These are phyloP conservation scores for Calameuta filiformis DNA, from an alignment of 2,888 invertebrate species.

Conservation along the genomic window DNA sequence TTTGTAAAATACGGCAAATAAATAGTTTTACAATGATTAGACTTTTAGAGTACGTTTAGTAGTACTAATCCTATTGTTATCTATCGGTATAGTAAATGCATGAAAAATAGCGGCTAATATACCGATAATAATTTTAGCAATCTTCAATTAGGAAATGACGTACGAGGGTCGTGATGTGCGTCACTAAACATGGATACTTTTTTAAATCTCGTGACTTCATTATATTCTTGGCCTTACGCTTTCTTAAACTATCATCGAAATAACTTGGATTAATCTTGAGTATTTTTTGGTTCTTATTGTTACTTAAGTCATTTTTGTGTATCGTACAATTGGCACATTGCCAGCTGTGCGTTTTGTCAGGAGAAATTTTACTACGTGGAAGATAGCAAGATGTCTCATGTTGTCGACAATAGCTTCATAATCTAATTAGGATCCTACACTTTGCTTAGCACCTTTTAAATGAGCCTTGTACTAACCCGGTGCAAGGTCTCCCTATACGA, in stretches of 20 bases:
- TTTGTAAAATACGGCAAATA: background rate
- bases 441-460: background rate
- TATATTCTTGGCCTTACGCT: slow-evolving; percentile 39
- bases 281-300: background rate
- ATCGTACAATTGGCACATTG: background rate
- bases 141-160: slow-evolving; percentile 3
- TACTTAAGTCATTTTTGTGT: background rate
- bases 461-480: background rate
- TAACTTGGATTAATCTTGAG: background rate
- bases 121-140: background rate
- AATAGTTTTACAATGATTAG: background rate
- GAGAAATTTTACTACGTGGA: background rate
- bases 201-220: background rate
- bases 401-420: background rate
- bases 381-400: background rate
- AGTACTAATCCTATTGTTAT: background rate
- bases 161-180: background rate
- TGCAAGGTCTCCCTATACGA: background rate
- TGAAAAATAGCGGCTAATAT: background rate
- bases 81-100: background rate
- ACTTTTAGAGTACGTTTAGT: background rate
- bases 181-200: background rate
- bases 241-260: background rate
- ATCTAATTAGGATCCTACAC: background rate
- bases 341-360: background rate